Percentiles rank a stretch among this genome's conserved stretches.
These are phyloP conservation scores for Leucania comma DNA, from an alignment of 2,888 invertebrate species.

Conservation along the genomic window DNA sequence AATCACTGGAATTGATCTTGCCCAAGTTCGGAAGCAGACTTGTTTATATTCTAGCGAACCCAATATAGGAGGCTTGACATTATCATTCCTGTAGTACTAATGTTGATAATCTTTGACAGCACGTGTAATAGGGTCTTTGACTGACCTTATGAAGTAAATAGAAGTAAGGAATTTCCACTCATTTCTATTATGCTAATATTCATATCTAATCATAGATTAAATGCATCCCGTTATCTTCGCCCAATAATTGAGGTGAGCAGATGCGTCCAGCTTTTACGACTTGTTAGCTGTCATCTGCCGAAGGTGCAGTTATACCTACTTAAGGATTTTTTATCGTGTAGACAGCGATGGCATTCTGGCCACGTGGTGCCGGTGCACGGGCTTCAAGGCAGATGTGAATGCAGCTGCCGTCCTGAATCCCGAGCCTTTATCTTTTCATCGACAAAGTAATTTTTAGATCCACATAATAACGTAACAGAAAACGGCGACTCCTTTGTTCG, in stretches of 20 bases:
- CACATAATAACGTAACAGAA: constrained; percentile 24
- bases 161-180: constrained; percentile 11
- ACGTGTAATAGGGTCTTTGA: neutral
- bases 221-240: constrained; percentile 45
- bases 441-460: constrained; percentile 72
- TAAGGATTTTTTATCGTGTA: constrained; percentile 73
- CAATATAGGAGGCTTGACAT: neutral
- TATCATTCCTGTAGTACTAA: constrained; percentile 4
- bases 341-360: constrained; percentile 72
- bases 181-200: constrained; percentile 8
- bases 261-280: constrained; percentile 72
- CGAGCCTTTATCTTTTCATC: constrained; percentile 79
- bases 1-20: constrained; percentile 36
- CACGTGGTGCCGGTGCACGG: constrained; percentile 74
- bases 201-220: constrained; percentile 25
- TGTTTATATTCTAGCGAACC: constrained; percentile 29
- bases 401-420: constrained; percentile 83
- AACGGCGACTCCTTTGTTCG: constrained; percentile 29
- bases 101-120: constrained; percentile 19
- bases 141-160: no score
- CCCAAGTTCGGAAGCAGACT: constrained; percentile 3
- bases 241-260: constrained; percentile 73
- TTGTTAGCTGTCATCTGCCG: constrained; percentile 77
- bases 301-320: constrained; percentile 74
- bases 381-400: constrained; percentile 84